A percentile compares a stretch with the other conserved stretches of the same genome.
Conservation (phyloP, 2,888 invertebrate genomes). For the Halocaridina rubra region DNA sequence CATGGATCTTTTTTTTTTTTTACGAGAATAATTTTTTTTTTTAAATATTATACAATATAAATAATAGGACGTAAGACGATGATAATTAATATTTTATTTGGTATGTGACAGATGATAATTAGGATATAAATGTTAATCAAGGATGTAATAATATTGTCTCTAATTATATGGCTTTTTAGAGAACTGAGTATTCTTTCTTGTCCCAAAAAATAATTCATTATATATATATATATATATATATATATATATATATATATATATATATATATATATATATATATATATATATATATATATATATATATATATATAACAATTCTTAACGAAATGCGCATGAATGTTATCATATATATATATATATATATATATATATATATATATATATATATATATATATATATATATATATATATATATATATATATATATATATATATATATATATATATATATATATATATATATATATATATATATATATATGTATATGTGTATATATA, state of each 20-base stretch:
- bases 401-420: background rate
- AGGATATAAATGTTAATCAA: background rate
- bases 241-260: conserved; percentile 4
- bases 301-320: no score
- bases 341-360: no score
- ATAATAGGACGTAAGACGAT: background rate
- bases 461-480: conserved; percentile 38
- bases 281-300: background rate
- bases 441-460: conserved; percentile 25
- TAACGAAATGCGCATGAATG: no score
- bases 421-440: background rate
- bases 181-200: no score
- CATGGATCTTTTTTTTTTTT: no score
- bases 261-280: background rate
- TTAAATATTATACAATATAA: background rate
- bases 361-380: background rate
- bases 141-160: no score
- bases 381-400: background rate
- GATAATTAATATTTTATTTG: background rate
- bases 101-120: background rate
- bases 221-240: conserved; percentile 2
- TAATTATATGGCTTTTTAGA: no score
- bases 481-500: conserved; percentile 17
- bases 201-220: background rate
- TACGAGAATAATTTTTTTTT: no score